phyloP scores from a whole-genome alignment of 1,140 invertebrate species.

The Magallana gigas region DNA sequence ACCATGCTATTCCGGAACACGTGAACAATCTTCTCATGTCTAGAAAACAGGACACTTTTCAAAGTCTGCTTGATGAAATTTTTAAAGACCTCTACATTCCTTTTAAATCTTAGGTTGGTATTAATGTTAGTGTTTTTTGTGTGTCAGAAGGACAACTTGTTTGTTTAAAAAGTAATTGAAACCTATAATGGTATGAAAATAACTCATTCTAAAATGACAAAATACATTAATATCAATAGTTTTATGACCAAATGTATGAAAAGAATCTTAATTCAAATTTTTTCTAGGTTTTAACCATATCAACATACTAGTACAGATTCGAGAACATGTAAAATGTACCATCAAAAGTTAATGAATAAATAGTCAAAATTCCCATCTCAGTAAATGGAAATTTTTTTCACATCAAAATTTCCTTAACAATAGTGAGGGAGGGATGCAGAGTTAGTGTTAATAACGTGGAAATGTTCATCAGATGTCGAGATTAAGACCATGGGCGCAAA shows the following conservation, averaged over 20 bases:
- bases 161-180: no score
- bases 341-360: background rate
- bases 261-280: background rate
- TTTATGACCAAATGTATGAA: no score
- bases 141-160: no score
- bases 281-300: background rate
- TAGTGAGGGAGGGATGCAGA: background rate
- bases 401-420: background rate
- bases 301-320: slow-evolving; percentile 22
- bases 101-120: background rate
- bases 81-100: background rate
- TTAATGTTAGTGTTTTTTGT: no score
- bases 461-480: background rate
- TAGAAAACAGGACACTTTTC: background rate
- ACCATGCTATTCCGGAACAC: slow-evolving; percentile 8
- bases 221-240: no score
- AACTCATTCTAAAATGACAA: no score
- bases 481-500: background rate
- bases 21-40: background rate
- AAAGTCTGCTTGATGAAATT: background rate
- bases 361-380: background rate
- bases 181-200: no score
- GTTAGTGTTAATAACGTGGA: slow-evolving; percentile 1
- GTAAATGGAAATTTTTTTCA: background rate
- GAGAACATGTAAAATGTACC: background rate